Conservation (phyloP, 2,888 invertebrate species). For the Apoda limacodes region DNA sequence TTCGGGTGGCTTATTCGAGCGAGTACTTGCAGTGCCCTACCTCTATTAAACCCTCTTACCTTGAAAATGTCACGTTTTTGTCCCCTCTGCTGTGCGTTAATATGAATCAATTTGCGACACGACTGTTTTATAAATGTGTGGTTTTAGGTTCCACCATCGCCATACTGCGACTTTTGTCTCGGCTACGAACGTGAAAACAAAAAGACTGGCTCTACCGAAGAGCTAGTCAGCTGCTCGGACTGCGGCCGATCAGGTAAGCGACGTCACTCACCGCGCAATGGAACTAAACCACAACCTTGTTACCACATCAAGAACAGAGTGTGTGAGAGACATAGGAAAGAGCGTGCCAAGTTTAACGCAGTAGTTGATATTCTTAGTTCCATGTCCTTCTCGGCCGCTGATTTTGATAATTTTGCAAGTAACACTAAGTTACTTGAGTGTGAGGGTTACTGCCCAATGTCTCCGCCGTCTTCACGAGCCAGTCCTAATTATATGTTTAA, state of each 20-base stretch:
- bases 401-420: slow-evolving; percentile 51
- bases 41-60: too few species aligned
- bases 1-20: too few species aligned
- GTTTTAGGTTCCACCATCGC: slow-evolving; percentile 87
- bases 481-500: too few species aligned
- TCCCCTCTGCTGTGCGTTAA: too few species aligned
- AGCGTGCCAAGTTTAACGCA: slow-evolving; percentile 41
- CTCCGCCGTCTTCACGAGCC: slow-evolving; percentile 47
- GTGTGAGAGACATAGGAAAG: slow-evolving; percentile 39
- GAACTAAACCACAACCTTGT: slow-evolving; percentile 29
- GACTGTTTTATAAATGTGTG: too few species aligned
- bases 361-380: slow-evolving; percentile 47
- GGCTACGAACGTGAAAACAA: slow-evolving; percentile 96
- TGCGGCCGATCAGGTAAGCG: slow-evolving; percentile 96
- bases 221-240: slow-evolving; percentile 97
- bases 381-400: slow-evolving; percentile 55
- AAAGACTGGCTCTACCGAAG: slow-evolving; percentile 94
- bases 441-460: slow-evolving; percentile 34
- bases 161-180: slow-evolving; percentile 98
- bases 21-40: too few species aligned
- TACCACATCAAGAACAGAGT: slow-evolving; percentile 38
- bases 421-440: slow-evolving; percentile 41
- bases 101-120: too few species aligned
- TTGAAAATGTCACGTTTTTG: too few species aligned
- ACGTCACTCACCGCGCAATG: slow-evolving; percentile 29